phyloP scores from a whole-genome alignment of 1,140 invertebrate genomes.

The Helicoverpa armigera region DNA sequence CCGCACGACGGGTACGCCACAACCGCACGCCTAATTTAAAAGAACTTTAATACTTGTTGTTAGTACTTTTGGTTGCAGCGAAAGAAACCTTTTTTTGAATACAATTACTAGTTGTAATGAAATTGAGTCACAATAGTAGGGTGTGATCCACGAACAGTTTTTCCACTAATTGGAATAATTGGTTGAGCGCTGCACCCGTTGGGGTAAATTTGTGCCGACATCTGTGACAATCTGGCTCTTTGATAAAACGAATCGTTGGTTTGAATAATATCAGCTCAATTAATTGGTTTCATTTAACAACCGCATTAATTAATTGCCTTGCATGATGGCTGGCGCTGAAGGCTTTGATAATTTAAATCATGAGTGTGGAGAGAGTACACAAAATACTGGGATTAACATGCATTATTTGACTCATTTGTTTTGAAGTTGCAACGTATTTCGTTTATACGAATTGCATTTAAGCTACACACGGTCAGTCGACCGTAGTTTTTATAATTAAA shows the following conservation, averaged over 20 bases:
- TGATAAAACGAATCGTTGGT: constrained; percentile 21
- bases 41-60: too few species aligned
- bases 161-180: constrained; percentile 9
- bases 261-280: constrained; percentile 30
- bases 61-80: too few species aligned
- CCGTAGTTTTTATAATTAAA: too few species aligned
- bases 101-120: too few species aligned
- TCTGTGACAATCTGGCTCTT: constrained; percentile 32
- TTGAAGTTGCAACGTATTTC: not conserved
- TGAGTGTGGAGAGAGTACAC: not conserved
- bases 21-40: too few species aligned
- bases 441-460: not conserved
- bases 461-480: too few species aligned
- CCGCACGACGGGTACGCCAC: too few species aligned
- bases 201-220: constrained; percentile 17
- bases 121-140: not conserved
- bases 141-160: constrained; percentile 13
- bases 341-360: constrained; percentile 11
- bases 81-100: too few species aligned
- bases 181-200: constrained; percentile 11
- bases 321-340: not conserved
- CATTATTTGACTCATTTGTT: not conserved
- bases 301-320: constrained; percentile 39
- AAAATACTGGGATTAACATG: not conserved
- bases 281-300: constrained; percentile 35